phyloP scores from a whole-genome alignment of 2,888 invertebrate genomes.

The Cotesia congregata region DNA sequence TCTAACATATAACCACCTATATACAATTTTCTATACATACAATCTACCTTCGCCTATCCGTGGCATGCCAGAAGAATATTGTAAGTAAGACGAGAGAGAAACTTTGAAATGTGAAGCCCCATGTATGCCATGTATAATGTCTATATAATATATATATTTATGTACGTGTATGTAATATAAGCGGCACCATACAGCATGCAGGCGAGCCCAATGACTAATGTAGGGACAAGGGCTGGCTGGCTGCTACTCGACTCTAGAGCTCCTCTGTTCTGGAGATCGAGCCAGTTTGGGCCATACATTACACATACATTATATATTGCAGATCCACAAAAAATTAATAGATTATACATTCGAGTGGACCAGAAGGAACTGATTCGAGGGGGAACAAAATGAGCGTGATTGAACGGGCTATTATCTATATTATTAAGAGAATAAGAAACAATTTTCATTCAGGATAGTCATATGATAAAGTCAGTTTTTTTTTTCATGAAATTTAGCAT shows the following conservation, averaged over 20 bases:
- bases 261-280: no score
- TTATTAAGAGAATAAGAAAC: no score
- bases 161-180: background rate
- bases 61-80: background rate
- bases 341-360: conserved; percentile 33
- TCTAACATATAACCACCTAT: background rate
- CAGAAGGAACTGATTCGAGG: conserved; percentile 21
- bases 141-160: background rate
- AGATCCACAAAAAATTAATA: conserved; percentile 31
- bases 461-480: no score
- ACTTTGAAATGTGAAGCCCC: conserved; percentile 41
- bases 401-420: conserved; percentile 23
- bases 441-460: no score
- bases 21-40: background rate
- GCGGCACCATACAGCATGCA: background rate
- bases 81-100: conserved; percentile 31
- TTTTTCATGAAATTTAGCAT: no score
- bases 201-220: conserved; percentile 6
- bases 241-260: background rate
- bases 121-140: conserved; percentile 27
- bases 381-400: conserved; percentile 18
- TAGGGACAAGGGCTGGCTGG: conserved; percentile 9
- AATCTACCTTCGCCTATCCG: background rate
- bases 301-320: background rate
- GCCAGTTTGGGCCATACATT: background rate